Conservation (phyloP, 2,797 vertebrate species). For the Schizopygopsis pylzovi region DNA sequence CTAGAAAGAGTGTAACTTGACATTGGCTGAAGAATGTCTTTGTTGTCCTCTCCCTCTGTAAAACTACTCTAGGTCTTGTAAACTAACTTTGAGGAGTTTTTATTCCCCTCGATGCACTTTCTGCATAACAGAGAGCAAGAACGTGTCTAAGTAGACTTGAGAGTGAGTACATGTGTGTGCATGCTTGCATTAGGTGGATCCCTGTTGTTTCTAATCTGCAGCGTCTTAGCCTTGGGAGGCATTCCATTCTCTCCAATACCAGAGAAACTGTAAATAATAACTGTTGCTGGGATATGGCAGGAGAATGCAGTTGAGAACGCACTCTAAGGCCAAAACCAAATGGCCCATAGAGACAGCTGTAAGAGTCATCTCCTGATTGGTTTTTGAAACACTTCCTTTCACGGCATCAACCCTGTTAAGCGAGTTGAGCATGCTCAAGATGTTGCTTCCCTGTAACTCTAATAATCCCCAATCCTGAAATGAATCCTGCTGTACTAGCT, state of each 20-base stretch:
- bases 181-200: slow-evolving; percentile 37
- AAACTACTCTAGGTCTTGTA: slow-evolving; percentile 51
- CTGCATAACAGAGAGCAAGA: slow-evolving; percentile 15
- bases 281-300: slow-evolving; percentile 65
- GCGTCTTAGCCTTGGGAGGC: slow-evolving; percentile 59
- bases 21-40: neutral
- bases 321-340: slow-evolving; percentile 67
- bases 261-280: slow-evolving; percentile 69
- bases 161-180: slow-evolving; percentile 22
- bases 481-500: slow-evolving; percentile 67
- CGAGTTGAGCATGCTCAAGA: slow-evolving; percentile 62
- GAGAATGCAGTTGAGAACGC: slow-evolving; percentile 70
- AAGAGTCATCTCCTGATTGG: slow-evolving; percentile 72
- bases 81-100: slow-evolving; percentile 60
- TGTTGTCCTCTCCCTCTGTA: neutral
- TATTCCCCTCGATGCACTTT: slow-evolving; percentile 38
- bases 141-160: slow-evolving; percentile 40
- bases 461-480: slow-evolving; percentile 68
- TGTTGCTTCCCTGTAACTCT: slow-evolving; percentile 65
- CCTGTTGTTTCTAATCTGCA: slow-evolving; percentile 49
- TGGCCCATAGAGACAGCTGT: slow-evolving; percentile 69
- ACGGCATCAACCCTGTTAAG: slow-evolving; percentile 72
- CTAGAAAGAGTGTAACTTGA: slow-evolving; percentile 1
- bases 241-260: slow-evolving; percentile 62
- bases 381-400: slow-evolving; percentile 69